Base-by-base conservation (phyloP, 2,797 vertebrate genomes). In the Lepilemur septentrionalis region DNA sequence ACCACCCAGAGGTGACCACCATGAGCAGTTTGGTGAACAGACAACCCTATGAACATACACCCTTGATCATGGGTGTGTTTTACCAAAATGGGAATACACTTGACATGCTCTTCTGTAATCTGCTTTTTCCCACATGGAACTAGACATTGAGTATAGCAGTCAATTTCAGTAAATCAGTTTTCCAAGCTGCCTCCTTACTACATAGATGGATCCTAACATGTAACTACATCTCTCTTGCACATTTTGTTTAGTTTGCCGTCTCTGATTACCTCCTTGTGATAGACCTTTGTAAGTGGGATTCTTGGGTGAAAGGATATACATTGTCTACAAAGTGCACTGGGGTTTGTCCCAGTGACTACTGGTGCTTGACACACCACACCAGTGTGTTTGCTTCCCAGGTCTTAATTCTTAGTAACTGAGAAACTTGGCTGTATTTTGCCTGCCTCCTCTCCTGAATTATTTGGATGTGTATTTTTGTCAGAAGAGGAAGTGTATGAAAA, bases 1-100 rank as follows among this genome's bases (percentile, higher is more conserved):
- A 2, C 25, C 10, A 0, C 38, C 72, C 5, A 2, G 23, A 38
- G 30, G 20, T 4, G 15, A 30, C 17, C 22, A 2, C 28, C 0
- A 0, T 5, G 70, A 15, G 9, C 15, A 9, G 9, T 17, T 15
- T 15, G 7, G 10, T 15, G 57, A 4, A 6, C 32, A 0, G 70
- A 13, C 0, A 25, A 55, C 55, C 65, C 35, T 67, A 0, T 61
- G 4, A 0, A 12, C 38, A 17, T 6, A 11, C 50, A 9, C 5
- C 11, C 38, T 59, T n/a, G 50, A 23, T 15, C n/a, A 0, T 1
- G 12, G 13, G 9, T 65, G 28, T 55, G 28, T 23, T 89, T 55
- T 30, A 2, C 2, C 0, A 5, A n/a, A 14, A 4, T 35, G n/a
- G 22, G 57, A 35, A 67, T 38, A 32, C 25, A 28, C 4, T 46